These are phyloP conservation scores for Diachasma alloeum DNA, from an alignment of 1,140 invertebrate genomes.

Conservation along the genomic window DNA sequence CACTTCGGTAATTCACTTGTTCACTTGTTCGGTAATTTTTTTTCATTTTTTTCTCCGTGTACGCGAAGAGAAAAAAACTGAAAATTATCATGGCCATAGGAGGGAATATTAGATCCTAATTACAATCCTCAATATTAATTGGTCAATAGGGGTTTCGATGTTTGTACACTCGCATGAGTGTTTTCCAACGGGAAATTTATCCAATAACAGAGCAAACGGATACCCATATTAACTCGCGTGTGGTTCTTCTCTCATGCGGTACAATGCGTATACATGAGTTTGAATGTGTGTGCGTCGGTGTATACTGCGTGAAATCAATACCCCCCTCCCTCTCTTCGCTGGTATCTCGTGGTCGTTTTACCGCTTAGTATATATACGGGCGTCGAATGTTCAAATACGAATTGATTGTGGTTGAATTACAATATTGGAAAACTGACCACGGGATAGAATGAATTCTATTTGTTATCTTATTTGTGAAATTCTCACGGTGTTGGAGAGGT, in stretches of 20 bases:
- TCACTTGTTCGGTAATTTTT: too few species aligned
- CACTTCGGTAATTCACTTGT: too few species aligned
- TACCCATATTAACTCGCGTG: not conserved
- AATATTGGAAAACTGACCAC: not conserved
- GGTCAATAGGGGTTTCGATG: not conserved
- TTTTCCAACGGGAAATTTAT: conserved; percentile 1
- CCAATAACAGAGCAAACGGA: conserved; percentile 2
- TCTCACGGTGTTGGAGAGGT: not conserved
- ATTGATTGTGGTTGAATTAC: conserved; percentile 15
- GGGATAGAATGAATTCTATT: not conserved
- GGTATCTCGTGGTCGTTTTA: not conserved
- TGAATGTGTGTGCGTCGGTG: not conserved
- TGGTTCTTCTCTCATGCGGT: not conserved
- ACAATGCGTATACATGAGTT: not conserved
- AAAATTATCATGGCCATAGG: not conserved
- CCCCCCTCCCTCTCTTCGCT: not conserved
- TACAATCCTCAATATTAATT: not conserved
- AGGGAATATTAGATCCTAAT: not conserved
- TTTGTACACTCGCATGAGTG: not conserved
- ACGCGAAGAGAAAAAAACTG: too few species aligned
- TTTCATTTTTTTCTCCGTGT: too few species aligned
- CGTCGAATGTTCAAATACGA: conserved; percentile 16
- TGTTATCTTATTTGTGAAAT: not conserved
- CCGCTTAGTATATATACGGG: not conserved
- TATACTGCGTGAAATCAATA: conserved; percentile 2